Percentiles rank a stretch among this genome's conserved stretches.
Conservation (phyloP, 2,797 vertebrate genomes). For the Cirrhinus molitorella region DNA sequence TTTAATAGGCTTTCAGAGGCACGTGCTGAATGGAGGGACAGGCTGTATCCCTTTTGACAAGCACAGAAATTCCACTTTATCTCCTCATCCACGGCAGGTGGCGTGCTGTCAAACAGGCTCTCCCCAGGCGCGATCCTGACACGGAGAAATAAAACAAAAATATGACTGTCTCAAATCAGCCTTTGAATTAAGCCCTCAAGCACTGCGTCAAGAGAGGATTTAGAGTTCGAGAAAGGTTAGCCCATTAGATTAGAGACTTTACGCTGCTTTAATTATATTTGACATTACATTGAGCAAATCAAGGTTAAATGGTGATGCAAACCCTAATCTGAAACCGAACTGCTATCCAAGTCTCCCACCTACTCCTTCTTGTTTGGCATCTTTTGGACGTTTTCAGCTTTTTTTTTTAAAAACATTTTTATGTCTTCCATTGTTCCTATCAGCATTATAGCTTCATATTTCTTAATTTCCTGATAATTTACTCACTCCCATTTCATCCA, state of each 20-base stretch:
- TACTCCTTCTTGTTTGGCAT: neutral
- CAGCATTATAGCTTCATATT: neutral
- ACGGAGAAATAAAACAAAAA: conserved; percentile 53
- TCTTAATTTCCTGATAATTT: neutral
- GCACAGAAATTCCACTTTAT: conserved; percentile 74
- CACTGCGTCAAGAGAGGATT: conserved; percentile 57
- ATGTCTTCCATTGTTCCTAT: neutral
- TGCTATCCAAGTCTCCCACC: neutral
- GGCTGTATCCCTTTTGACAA: conserved; percentile 69
- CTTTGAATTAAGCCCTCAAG: conserved; percentile 61
- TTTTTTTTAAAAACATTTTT: neutral
- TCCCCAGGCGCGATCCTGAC: conserved; percentile 81
- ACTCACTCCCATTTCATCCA: too few species aligned
- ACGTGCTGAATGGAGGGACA: conserved; percentile 49
- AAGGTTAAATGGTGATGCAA: conserved; percentile 58
- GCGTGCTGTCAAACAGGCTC: conserved; percentile 82
- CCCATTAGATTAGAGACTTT: conserved; percentile 57
- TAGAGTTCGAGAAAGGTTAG: conserved; percentile 64
- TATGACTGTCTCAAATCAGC: conserved; percentile 55
- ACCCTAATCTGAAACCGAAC: conserved; percentile 51
- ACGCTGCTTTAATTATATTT: conserved; percentile 32
- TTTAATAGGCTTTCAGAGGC: conserved; percentile 53
- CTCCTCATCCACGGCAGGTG: conserved; percentile 58
- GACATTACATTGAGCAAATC: conserved; percentile 50
- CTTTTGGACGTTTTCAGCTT: neutral